Base-by-base conservation (phyloP, 2,888 invertebrate species). In the Dryobotodes eremita region DNA sequence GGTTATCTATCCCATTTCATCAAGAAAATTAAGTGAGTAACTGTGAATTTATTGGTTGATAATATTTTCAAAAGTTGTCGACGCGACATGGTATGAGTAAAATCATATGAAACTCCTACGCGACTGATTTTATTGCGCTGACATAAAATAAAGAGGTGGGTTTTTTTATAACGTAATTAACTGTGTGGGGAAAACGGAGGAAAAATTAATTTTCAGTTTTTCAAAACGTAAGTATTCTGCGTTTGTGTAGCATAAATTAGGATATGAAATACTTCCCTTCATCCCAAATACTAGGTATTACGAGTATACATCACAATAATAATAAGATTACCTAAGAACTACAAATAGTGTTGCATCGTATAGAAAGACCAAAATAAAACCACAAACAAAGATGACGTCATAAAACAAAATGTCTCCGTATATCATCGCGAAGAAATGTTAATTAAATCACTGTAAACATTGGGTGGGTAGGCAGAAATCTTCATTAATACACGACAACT, bases 401-500 rank as follows among this genome's bases (percentile, higher is more conserved):
- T 86, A 86, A 90, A 90, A 91, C 89, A 89, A 90, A 85, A 92
- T 90, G 90, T 84, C 74, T 72, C 84, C 82, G 80, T 92, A 88
- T 88, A 92, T 90, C 92, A 91, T 90, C 79, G 86, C 83, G 79
- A 89, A 91, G 92, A 94, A 92, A 93, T 93, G 89, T 93, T 93
- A 94, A 94, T 93, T 93, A 93, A 92, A 91, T 87, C 88, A 83
- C 86, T 91, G 90, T 92, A 92, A 93, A 92, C 89, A 90, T 92
- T 90, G 91, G 91, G 88, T 90, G 91, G 91, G 89, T 91, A 90
- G 90, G 88, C 89, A 88, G 86, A 92, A 93, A 90, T 90, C 89
- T 89, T 91, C 92, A 94, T 93, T 94, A 93, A 92, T 94, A 93
- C 84, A 90, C 87, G 93, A 92, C 92, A 92, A 89, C 90, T 84